Evolutionary conservation across 2,797 vertebrate genomes (phyloP).

Genomic region (Manis pentadactyla): DNA sequence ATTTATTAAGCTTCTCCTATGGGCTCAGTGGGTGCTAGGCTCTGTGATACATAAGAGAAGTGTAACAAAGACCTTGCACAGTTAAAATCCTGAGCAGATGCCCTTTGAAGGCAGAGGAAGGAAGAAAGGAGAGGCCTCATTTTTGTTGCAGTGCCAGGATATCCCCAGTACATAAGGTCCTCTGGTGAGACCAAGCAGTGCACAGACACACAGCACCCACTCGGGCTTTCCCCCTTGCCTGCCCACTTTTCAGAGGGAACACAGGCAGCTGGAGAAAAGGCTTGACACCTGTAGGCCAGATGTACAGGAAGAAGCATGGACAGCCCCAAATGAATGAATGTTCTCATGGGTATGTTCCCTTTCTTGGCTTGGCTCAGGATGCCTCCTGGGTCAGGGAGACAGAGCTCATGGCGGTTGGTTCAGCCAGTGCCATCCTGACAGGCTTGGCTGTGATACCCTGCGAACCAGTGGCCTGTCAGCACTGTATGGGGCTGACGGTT

Average conservation of each 20-base stretch:
- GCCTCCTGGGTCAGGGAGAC: not conserved
- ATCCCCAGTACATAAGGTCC: not conserved
- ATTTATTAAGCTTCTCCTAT: not conserved
- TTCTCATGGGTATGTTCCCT: not conserved
- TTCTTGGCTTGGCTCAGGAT: not conserved
- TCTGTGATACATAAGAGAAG: not conserved
- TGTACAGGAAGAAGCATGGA: not conserved
- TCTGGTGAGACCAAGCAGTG: not conserved
- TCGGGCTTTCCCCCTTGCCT: not conserved
- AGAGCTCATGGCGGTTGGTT: not conserved
- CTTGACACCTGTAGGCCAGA: not conserved
- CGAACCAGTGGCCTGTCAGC: not conserved
- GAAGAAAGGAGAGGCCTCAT: not conserved
- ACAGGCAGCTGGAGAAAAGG: not conserved
- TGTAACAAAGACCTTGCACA: not conserved
- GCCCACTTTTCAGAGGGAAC: not conserved
- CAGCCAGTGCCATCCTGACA: rapidly evolving
- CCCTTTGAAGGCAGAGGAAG: not conserved
- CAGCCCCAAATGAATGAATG: not conserved
- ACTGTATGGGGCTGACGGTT: not conserved
- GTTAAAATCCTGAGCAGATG: not conserved
- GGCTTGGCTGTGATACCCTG: not conserved
- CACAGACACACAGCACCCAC: not conserved
- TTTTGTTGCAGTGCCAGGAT: not conserved
- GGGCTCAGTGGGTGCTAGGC: not conserved